Conservation (phyloP, 2,113 vertebrate species). For the Girardinichthys multiradiatus region DNA sequence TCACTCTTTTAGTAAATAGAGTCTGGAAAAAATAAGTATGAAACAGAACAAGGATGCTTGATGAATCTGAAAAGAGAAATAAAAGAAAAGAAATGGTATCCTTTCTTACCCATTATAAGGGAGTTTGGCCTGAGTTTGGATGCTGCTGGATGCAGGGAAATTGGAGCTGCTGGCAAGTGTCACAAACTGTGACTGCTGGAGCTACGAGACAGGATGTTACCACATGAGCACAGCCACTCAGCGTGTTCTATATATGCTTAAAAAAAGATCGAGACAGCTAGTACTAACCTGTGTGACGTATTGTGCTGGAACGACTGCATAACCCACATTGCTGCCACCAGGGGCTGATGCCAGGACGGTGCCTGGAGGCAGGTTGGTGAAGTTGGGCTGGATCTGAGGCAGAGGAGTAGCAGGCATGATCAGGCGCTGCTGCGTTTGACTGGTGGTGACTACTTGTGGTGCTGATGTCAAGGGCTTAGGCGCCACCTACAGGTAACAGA, state of each 20-base stretch:
- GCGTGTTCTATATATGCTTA: not conserved
- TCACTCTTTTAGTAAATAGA: not conserved
- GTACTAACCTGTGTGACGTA: constrained; percentile 92
- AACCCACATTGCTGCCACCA: constrained; percentile 90
- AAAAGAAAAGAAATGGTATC: no score
- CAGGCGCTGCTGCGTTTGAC: constrained; percentile 92
- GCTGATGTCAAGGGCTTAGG: constrained; percentile 89
- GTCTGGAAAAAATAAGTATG: no score
- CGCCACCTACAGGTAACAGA: constrained; percentile 81
- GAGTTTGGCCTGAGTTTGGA: constrained; percentile 92
- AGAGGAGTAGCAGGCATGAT: constrained; percentile 98
- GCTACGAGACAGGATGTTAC: constrained; percentile 70
- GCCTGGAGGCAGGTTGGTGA: constrained; percentile 93
- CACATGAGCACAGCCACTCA: not conserved
- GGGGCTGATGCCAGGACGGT: constrained; percentile 93
- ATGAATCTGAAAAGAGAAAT: not conserved
- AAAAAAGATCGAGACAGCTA: accelerated
- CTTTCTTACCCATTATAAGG: constrained; percentile 92
- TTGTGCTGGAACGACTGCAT: constrained; percentile 94
- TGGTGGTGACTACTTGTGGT: constrained; percentile 89
- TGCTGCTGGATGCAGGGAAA: constrained; percentile 83
- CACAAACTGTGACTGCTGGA: constrained; percentile 91
- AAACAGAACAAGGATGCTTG: not conserved
- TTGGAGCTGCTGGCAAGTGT: constrained; percentile 91
- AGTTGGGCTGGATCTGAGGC: constrained; percentile 96